Percentiles rank a stretch among this genome's conserved stretches.
These are phyloP conservation scores for Sisyra terminalis DNA, from an alignment of 2,888 invertebrate species.

Conservation along the genomic window DNA sequence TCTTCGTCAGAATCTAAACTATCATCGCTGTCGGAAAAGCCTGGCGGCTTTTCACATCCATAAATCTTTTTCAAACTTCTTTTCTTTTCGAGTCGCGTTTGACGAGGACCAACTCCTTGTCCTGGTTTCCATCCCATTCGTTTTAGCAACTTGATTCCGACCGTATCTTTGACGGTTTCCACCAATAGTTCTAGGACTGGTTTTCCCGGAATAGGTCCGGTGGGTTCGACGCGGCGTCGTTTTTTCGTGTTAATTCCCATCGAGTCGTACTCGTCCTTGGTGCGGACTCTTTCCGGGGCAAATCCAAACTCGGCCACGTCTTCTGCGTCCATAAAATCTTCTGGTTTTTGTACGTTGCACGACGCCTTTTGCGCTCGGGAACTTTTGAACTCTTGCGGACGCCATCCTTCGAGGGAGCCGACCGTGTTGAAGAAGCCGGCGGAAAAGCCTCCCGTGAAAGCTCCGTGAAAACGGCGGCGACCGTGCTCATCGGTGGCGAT, in stretches of 20 bases:
- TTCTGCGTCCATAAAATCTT: slow-evolving; percentile 98
- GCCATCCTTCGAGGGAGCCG: slow-evolving; percentile 91
- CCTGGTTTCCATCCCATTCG: slow-evolving; percentile 90
- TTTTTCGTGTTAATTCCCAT: slow-evolving; percentile 26
- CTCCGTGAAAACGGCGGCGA: slow-evolving; percentile 87
- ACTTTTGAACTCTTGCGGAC: slow-evolving; percentile 79
- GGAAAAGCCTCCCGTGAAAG: slow-evolving; percentile 94
- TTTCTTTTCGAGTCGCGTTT: slow-evolving; percentile 27
- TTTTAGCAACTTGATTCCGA: slow-evolving; percentile 70
- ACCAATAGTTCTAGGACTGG: slow-evolving; percentile 55
- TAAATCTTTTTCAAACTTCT: slow-evolving; percentile 16
- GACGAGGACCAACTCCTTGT: slow-evolving; percentile 59
- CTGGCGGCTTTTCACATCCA: slow-evolving; percentile 29
- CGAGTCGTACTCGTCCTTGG: slow-evolving; percentile 57
- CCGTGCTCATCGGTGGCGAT: slow-evolving; percentile 81
- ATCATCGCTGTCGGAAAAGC: slow-evolving; percentile 10
- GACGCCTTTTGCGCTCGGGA: slow-evolving; percentile 55
- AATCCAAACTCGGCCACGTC: slow-evolving; percentile 91
- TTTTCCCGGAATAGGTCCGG: slow-evolving; percentile 38
- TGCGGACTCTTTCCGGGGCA: slow-evolving; percentile 71
- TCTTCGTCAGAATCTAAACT: slow-evolving; percentile 33
- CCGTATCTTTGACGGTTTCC: slow-evolving; percentile 64
- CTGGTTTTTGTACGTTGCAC: slow-evolving; percentile 45
- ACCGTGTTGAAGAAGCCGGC: slow-evolving; percentile 97
- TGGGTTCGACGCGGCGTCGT: slow-evolving; percentile 15